phyloP scores from a whole-genome alignment of 2,113 vertebrate species.

The Passer montanus region DNA sequence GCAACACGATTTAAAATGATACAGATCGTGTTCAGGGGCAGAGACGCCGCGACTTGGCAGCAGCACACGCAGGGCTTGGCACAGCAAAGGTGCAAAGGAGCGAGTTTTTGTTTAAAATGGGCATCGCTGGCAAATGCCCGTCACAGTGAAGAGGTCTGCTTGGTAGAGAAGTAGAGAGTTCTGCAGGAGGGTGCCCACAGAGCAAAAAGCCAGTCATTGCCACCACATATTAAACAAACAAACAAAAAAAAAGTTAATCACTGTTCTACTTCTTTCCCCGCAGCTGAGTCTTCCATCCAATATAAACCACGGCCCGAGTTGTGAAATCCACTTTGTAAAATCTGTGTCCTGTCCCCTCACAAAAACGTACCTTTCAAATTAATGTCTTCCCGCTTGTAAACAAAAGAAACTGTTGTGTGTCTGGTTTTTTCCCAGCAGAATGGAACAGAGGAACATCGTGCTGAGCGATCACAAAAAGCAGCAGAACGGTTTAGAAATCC shows the following conservation, averaged over 20 bases:
- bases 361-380: slow-evolving; percentile 34
- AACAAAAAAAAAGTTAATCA: slow-evolving; percentile 15
- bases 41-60: background rate
- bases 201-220: slow-evolving; percentile 1
- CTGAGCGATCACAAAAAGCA: slow-evolving; percentile 89
- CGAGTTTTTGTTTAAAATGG: background rate
- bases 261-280: background rate
- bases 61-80: background rate
- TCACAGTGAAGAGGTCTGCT: slow-evolving; percentile 8
- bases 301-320: background rate
- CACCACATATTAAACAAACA: background rate
- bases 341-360: slow-evolving; percentile 19
- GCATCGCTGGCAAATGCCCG: background rate
- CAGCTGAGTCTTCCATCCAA: background rate
- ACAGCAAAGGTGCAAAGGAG: slow-evolving; percentile 45
- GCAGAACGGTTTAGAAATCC: slow-evolving; percentile 90
- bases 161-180: background rate
- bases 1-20: slow-evolving; percentile 49
- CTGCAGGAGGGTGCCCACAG: slow-evolving; percentile 12
- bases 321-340: background rate
- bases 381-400: slow-evolving; percentile 29
- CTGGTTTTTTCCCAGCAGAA: slow-evolving; percentile 79
- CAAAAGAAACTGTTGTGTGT: slow-evolving; percentile 51
- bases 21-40: slow-evolving; percentile 45
- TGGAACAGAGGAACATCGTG: slow-evolving; percentile 85